These are phyloP conservation scores for Scomber colias DNA, from an alignment of 2,113 vertebrate species.

Conservation along the genomic window DNA sequence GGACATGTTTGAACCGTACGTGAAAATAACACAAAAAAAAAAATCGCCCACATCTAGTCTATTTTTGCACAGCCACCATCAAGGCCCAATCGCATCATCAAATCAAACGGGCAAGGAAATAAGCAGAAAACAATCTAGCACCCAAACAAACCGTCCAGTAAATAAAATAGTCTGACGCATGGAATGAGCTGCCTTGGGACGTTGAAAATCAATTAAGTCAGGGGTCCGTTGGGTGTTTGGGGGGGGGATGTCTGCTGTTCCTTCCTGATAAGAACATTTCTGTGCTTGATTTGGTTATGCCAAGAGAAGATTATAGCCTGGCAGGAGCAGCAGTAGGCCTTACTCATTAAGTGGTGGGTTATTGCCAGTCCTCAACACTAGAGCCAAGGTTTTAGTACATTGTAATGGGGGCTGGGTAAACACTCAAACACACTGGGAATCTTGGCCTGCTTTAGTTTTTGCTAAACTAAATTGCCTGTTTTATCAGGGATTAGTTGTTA, in stretches of 20 bases:
- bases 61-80: slow-evolving; percentile 31
- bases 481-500: slow-evolving; percentile 58
- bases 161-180: slow-evolving; percentile 71
- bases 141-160: slow-evolving; percentile 65
- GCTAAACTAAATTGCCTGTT: slow-evolving; percentile 54
- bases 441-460: slow-evolving; percentile 61
- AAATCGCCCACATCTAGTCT: slow-evolving; percentile 9
- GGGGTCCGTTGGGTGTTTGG: slow-evolving; percentile 69
- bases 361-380: slow-evolving; percentile 77
- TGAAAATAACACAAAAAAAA: slow-evolving; percentile 3
- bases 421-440: slow-evolving; percentile 52
- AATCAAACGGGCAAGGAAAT: slow-evolving; percentile 49
- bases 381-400: slow-evolving; percentile 77
- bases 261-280: slow-evolving; percentile 82
- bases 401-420: slow-evolving; percentile 71
- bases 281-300: slow-evolving; percentile 80
- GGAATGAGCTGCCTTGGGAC: slow-evolving; percentile 68
- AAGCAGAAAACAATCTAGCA: slow-evolving; percentile 47
- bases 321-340: slow-evolving; percentile 75
- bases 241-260: slow-evolving; percentile 72
- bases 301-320: slow-evolving; percentile 82
- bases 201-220: slow-evolving; percentile 77
- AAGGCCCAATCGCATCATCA: slow-evolving; percentile 53
- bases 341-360: slow-evolving; percentile 80
- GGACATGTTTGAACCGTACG: background rate